Percentiles rank a stretch among this genome's conserved stretches.
Evolutionary conservation across 2,797 vertebrate genomes (phyloP).

Genomic region (Threskiornis aethiopicus): DNA sequence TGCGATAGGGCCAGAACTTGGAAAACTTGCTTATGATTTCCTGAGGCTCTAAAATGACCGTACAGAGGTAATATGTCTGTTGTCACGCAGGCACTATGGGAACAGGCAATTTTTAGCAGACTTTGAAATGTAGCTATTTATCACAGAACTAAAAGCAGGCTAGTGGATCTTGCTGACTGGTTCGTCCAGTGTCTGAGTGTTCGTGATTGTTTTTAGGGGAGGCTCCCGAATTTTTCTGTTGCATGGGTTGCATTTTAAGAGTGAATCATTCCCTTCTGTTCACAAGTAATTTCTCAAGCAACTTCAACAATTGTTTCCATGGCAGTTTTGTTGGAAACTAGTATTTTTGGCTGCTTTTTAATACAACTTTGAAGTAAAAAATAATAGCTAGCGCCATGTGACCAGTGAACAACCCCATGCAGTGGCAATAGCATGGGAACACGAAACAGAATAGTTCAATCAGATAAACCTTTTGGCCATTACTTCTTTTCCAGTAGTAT

Average conservation of each 20-base stretch:
- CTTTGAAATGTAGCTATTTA: neutral
- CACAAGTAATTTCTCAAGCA: conserved; percentile 22
- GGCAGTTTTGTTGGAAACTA: conserved; percentile 22
- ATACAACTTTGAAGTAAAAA: conserved; percentile 1
- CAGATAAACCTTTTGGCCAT: neutral
- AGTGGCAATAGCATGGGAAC: neutral
- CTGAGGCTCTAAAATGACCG: neutral
- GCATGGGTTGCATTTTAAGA: neutral
- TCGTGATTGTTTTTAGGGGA: neutral
- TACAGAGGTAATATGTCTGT: neutral
- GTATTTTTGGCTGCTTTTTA: conserved; percentile 34
- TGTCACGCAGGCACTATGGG: neutral
- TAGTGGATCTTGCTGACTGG: neutral
- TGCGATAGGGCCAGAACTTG: neutral
- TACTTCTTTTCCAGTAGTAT: neutral
- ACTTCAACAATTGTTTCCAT: conserved; percentile 49
- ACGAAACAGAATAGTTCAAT: neutral
- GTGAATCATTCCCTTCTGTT: conserved; percentile 38
- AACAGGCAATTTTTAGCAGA: neutral
- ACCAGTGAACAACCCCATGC: neutral
- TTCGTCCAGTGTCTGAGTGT: neutral
- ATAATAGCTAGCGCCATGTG: neutral
- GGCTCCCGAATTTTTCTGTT: neutral
- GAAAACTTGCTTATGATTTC: neutral
- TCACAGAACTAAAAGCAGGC: neutral